phyloP scores from a whole-genome alignment of 1,140 invertebrate species.

The Tribolium castaneum region DNA sequence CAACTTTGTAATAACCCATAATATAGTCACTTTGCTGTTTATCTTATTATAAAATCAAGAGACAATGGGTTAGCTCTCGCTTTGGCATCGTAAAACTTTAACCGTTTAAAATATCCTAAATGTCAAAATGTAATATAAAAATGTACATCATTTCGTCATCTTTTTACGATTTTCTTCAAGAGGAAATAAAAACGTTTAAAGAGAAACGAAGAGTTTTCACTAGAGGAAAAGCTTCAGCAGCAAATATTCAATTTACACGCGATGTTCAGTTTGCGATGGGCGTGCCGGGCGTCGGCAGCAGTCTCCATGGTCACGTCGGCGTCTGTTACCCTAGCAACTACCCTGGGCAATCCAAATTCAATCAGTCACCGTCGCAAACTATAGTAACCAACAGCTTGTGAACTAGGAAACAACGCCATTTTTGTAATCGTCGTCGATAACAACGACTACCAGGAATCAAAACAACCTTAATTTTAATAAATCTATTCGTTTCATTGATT shows the following conservation, averaged over 20 bases:
- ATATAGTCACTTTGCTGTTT: not conserved
- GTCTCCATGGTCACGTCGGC: constrained; percentile 55
- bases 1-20: not conserved
- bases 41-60: not conserved
- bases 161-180: not conserved
- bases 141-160: not conserved
- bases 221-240: not conserved
- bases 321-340: constrained; percentile 58
- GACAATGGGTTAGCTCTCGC: not conserved
- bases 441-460: not conserved
- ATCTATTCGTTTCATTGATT: not conserved
- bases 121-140: not conserved
- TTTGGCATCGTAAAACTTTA: not conserved
- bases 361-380: constrained; percentile 46
- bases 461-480: too few species aligned
- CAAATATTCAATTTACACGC: constrained; percentile 8
- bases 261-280: constrained; percentile 46
- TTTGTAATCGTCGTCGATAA: not conserved
- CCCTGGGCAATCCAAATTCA: constrained; percentile 51
- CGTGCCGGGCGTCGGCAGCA: constrained; percentile 56
- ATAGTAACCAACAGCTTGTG: constrained; percentile 9
- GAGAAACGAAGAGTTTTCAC: not conserved
- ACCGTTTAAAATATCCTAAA: not conserved
- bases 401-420: constrained; percentile 4
- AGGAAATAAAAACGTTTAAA: not conserved